Conservation (phyloP, 2,888 invertebrate genomes). For the Drosophila mayaguana region DNA sequence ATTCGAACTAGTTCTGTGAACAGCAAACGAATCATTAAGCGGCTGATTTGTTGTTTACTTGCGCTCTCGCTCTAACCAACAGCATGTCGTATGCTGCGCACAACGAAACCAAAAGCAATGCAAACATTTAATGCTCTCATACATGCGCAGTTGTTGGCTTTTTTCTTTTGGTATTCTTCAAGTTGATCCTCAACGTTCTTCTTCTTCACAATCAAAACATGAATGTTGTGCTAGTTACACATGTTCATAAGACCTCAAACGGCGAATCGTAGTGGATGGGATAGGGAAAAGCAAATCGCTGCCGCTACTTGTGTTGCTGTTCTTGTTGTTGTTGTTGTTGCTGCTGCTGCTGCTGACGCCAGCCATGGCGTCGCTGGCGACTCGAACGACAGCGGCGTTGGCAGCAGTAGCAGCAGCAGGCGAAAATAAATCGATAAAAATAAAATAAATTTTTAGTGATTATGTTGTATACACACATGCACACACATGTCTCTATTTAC, state of each 20-base stretch:
- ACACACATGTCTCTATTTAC: conserved; percentile 44
- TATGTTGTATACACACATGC: conserved; percentile 69
- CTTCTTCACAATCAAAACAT: conserved; percentile 38
- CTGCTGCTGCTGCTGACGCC: conserved; percentile 57
- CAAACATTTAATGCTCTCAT: conserved; percentile 39
- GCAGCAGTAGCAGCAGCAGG: conserved; percentile 59
- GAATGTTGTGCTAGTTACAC: conserved; percentile 51
- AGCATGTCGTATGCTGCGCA: conserved; percentile 16
- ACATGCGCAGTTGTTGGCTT: conserved; percentile 23
- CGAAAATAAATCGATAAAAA: conserved; percentile 80
- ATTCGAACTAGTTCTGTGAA: conserved; percentile 52
- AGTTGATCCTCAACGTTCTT: conserved; percentile 41
- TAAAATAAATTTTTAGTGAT: conserved; percentile 81
- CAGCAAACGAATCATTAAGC: conserved; percentile 43
- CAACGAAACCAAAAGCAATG: conserved; percentile 22
- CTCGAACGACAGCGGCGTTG: conserved; percentile 41
- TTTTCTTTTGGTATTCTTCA: conserved; percentile 33
- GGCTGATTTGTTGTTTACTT: conserved; percentile 42
- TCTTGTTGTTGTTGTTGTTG: conserved; percentile 40
- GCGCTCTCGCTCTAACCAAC: conserved; percentile 42
- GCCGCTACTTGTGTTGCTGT: conserved; percentile 32
- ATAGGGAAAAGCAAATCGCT: conserved; percentile 54
- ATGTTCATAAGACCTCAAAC: conserved; percentile 59
- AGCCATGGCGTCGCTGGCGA: conserved; percentile 57
- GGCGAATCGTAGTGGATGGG: conserved; percentile 54